phyloP scores from a whole-genome alignment of 2,113 vertebrate species.

The Thymallus thymallus region DNA sequence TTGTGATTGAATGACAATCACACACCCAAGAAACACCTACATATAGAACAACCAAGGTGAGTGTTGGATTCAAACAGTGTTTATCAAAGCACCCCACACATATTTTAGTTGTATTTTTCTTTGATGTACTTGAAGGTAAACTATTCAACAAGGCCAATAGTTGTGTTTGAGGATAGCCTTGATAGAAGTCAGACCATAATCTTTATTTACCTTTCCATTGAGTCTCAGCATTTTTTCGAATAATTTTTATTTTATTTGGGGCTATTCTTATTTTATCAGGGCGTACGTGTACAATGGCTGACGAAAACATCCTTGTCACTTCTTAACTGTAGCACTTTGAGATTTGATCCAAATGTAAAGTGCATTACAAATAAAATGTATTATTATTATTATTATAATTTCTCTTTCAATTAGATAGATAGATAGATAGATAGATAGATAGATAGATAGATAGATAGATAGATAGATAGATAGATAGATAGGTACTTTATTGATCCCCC shows the following conservation, averaged over 20 bases:
- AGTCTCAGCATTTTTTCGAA: slow-evolving; percentile 26
- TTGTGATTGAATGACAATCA: neutral
- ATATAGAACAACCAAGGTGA: no score
- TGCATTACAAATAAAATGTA: no score
- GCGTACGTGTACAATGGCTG: neutral
- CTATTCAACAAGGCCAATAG: slow-evolving; percentile 5
- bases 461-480: no score
- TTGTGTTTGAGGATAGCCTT: slow-evolving; percentile 14
- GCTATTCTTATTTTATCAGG: slow-evolving; percentile 22
- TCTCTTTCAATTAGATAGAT: no score
- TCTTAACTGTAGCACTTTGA: no score
- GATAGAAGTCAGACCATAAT: neutral
- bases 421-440: no score
- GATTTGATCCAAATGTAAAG: no score
- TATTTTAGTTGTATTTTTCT: neutral
- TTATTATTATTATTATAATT: no score
- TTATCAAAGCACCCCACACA: slow-evolving; percentile 28
- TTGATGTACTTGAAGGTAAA: neutral
- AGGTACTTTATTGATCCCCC: no score
- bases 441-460: no score
- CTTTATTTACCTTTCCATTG: slow-evolving; percentile 22
- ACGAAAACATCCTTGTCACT: slow-evolving; percentile 35
- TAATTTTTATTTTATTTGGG: slow-evolving; percentile 38
- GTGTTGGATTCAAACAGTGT: neutral
- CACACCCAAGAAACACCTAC: no score